phyloP scores from a whole-genome alignment of 1,140 invertebrate species.

The Leguminivora glycinivorella region DNA sequence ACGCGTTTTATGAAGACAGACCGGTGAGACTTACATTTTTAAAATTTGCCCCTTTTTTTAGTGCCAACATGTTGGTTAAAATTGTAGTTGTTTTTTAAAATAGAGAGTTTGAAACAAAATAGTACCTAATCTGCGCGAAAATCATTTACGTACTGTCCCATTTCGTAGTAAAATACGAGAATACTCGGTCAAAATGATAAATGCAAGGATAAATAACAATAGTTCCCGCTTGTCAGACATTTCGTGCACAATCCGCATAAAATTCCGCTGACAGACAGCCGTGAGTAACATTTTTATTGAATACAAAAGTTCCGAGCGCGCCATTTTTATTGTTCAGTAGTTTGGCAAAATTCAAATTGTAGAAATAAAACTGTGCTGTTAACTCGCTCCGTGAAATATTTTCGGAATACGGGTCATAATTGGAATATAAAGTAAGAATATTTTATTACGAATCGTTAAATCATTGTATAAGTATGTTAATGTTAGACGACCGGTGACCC shows the following conservation, averaged over 20 bases:
- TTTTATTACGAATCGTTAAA: not conserved
- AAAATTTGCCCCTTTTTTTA: too few relatives aligned
- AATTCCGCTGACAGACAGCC: slow-evolving; percentile 25
- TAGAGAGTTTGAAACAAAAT: too few relatives aligned
- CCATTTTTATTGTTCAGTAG: slow-evolving; percentile 25
- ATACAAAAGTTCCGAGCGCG: slow-evolving; percentile 19
- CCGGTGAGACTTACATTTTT: too few relatives aligned
- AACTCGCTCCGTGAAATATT: not conserved
- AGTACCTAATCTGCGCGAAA: too few relatives aligned
- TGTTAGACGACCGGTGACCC: too few relatives aligned
- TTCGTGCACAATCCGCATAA: slow-evolving; percentile 24
- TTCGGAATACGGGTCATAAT: not conserved
- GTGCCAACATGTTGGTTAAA: too few relatives aligned
- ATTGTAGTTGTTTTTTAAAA: too few relatives aligned
- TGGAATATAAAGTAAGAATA: not conserved
- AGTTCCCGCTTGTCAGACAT: slow-evolving; percentile 4
- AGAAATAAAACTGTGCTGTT: slow-evolving; percentile 13
- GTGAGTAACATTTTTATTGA: slow-evolving; percentile 27
- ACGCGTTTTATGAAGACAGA: too few relatives aligned
- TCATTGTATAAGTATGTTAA: not conserved
- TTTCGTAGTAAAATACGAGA: too few relatives aligned
- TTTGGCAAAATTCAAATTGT: slow-evolving; percentile 12
- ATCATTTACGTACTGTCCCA: not conserved
- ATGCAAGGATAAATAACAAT: not conserved
- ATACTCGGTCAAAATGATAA: not conserved